Percentiles rank a stretch among this genome's conserved stretches.
phyloP scores from a whole-genome alignment of 2,113 vertebrate species.

The Tursiops truncatus region DNA sequence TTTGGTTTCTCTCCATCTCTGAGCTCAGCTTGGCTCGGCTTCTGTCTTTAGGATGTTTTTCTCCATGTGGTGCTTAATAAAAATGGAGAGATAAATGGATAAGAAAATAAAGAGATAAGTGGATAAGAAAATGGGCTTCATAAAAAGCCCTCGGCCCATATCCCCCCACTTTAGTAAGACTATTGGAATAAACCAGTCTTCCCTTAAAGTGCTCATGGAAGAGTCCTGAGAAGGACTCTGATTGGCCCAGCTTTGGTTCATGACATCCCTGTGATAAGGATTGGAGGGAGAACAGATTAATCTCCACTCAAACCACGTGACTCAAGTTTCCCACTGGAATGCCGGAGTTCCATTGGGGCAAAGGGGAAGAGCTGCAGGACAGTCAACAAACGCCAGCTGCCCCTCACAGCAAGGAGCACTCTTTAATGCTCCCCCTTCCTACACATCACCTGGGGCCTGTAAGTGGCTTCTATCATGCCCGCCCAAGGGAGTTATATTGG shows the following conservation, averaged over 20 bases:
- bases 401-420: background rate
- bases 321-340: background rate
- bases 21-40: background rate
- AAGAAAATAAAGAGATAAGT: too few species aligned
- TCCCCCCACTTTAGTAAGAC: background rate
- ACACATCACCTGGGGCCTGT: background rate
- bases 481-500: background rate
- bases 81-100: background rate
- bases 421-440: background rate
- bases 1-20: slow-evolving; percentile 36
- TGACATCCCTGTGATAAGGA: background rate
- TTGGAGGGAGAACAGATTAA: background rate
- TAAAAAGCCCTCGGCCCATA: background rate
- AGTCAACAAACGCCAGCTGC: background rate
- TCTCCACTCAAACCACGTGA: background rate
- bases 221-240: background rate
- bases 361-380: background rate
- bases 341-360: background rate
- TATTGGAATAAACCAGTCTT: background rate
- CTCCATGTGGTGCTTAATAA: slow-evolving; percentile 5
- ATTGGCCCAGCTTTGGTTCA: background rate
- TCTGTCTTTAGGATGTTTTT: slow-evolving; percentile 24
- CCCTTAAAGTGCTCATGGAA: background rate
- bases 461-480: background rate
- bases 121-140: too few species aligned